phyloP scores from a whole-genome alignment of 2,888 invertebrate genomes.

The Sphaeridia pumilis region DNA sequence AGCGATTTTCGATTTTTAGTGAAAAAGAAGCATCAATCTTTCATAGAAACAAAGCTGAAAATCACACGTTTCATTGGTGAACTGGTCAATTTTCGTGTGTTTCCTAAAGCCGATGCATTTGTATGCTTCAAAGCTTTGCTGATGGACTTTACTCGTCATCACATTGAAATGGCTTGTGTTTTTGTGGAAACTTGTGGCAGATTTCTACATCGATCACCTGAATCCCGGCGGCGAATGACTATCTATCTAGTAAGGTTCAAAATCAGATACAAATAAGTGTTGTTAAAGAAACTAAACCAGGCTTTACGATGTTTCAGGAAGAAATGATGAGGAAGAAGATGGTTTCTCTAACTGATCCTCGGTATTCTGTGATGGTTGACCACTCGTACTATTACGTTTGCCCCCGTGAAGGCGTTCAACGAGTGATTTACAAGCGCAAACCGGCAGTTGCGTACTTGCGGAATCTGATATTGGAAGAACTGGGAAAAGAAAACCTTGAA shows the following conservation, averaged over 20 bases:
- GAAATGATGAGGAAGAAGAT: constrained; percentile 94
- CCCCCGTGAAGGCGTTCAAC: constrained; percentile 62
- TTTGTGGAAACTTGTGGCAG: constrained; percentile 87
- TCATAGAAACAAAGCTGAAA: constrained; percentile 63
- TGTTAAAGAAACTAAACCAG: no score
- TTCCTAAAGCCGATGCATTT: constrained; percentile 86
- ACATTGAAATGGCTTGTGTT: constrained; percentile 97
- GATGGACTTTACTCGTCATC: constrained; percentile 75
- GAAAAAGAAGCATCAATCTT: constrained; percentile 62
- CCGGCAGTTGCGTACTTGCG: constrained; percentile 82
- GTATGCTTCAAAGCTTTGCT: constrained; percentile 82
- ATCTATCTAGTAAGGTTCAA: constrained; percentile 56
- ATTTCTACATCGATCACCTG: constrained; percentile 77
- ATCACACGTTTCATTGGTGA: constrained; percentile 92
- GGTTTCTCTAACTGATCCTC: constrained; percentile 68
- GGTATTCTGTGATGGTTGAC: constrained; percentile 87
- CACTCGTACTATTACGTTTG: constrained; percentile 93
- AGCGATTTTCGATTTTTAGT: constrained; percentile 93
- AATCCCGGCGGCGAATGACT: constrained; percentile 84
- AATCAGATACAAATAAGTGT: no score
- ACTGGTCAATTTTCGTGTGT: constrained; percentile 84
- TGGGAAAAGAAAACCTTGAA: constrained; percentile 52
- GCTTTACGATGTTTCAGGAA: constrained; percentile 45
- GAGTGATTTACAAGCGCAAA: constrained; percentile 53
- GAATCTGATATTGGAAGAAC: constrained; percentile 67